Percentiles rank a stretch among this genome's conserved stretches.
Conservation (phyloP, 2,113 vertebrate species). For the Microcebus jonahi region DNA sequence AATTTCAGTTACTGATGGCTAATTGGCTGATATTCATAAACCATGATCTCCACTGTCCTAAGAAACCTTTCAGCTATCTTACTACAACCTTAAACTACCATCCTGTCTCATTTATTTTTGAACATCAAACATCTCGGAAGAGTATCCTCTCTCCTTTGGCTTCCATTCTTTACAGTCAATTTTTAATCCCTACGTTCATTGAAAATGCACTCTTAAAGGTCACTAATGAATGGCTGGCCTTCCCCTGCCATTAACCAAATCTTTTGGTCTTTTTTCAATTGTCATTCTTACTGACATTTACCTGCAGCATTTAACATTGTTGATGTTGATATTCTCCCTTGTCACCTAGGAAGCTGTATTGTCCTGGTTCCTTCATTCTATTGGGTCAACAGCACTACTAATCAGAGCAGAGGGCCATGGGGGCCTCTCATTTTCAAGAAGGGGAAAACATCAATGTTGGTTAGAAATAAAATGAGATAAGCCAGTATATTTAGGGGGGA, state of each 20-base stretch:
- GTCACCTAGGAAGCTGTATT: conserved; percentile 23
- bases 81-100: conserved; percentile 24
- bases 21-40: conserved; percentile 36
- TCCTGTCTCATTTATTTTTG: conserved; percentile 53
- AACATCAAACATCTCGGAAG: conserved; percentile 43
- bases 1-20: not conserved
- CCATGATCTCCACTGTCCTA: not conserved
- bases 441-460: not conserved
- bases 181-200: conserved; percentile 37
- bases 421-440: conserved; percentile 16
- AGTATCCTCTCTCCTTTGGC: not conserved
- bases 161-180: conserved; percentile 44
- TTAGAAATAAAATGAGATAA: conserved; percentile 52
- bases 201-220: conserved; percentile 58
- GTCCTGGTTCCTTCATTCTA: not conserved
- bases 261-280: not conserved
- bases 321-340: conserved; percentile 4
- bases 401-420: not conserved
- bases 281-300: conserved; percentile 58
- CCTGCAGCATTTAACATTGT: conserved; percentile 1
- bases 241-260: conserved; percentile 42
- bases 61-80: conserved; percentile 15
- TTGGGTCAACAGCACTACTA: not conserved
- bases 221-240: conserved; percentile 40
- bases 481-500: not conserved